Base-by-base conservation (phyloP, 2,888 invertebrate species). In the Drosophila recens region DNA sequence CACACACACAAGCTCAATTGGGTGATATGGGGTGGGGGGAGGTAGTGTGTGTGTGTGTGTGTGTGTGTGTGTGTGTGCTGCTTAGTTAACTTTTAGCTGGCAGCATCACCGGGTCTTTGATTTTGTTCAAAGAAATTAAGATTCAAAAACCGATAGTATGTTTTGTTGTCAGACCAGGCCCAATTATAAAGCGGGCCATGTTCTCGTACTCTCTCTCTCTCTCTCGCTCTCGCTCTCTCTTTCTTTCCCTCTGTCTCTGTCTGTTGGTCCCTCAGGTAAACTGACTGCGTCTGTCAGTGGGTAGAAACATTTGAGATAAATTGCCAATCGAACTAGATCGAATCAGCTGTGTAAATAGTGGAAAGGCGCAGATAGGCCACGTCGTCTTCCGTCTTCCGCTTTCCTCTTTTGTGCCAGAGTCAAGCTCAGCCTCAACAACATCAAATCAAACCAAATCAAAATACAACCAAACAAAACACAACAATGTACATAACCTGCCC, bases 301-400 rank as follows among this genome's bases (percentile, higher is more conserved):
- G 70, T 74, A 67, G 51, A 61, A 67, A 49, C 80, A 72, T 78
- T 88, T 70, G 52, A 83, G 75, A 88, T 86, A 86, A 86, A 86
- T 86, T 88, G 88, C 85, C 88, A 86, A 88, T 88, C 88, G 85
- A 88, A 86, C 79, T 78, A 88, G 88, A 86, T 86, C 88, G 81
- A 86, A 88, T 83, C 79, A 79, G 87, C 72, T 83, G 88, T 81
- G 79, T 79, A 88, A 88, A 86, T 81, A 86, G 88, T 83, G 81
- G 78, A 88, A 81, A 67, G 75, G 81, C 81, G 77, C 70, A 82
- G 83, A 85, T 87, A 85, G 82, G 72, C 75, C 63, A 75, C 67
- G 17, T 15, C 3, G 17, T 2, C n/a, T 11, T 2, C 8, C 3
- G 17, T 3, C 20, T 20, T 20, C 20, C 20, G 20, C 2, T 5